Base-by-base conservation (phyloP, 1,140 invertebrate species). In the Oedothorax gibbosus region DNA sequence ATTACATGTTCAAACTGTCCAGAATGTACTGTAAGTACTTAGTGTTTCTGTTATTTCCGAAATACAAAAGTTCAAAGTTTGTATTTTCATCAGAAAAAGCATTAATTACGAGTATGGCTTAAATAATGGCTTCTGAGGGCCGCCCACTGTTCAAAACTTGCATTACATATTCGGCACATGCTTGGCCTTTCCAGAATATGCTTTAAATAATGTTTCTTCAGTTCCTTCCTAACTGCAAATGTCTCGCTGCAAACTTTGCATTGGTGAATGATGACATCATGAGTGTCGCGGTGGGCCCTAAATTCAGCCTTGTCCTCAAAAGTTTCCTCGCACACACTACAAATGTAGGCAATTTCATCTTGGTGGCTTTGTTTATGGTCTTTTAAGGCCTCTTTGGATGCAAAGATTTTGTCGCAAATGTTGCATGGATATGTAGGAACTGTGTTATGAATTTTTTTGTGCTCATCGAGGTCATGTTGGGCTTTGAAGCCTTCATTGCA, bases 201-300 rank as follows among this genome's bases (percentile, higher is more conserved):
- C 35, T 85, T 85, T 21, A 85, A 54, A 62, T 85, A 85, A 54
- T 85, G 83, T 9, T 65, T 75, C 12, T 85, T 85, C 18, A 85
- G 66, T 57, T 85, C 83, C 54, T 72, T 77, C 35, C 83, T 57
- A 8, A 71, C 64, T 7, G 10, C 71, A 35, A 85, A 85, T n/a
- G 83, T 85, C 15, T 85, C 83, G 62, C 50, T 71, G 49, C 83
- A 85, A 7, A 85, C 83, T 64, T 85, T 85, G n/a, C 83, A 85
- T 50, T 77, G 73, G 64, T 85, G 73, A 21, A 72, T 57, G 15
- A 77, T 77, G 12, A 78, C 73, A 54, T 72, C 83, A 71, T 85
- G 83, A 12, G 73, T 85, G 8, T 50, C 65, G 12, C 83, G 83
- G 6, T 85, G 83, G 12, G 73, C 73, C 56, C 71, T 77, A 21